A percentile compares a stretch with the other conserved stretches of the same genome.
These are phyloP conservation scores for Verasper variegatus DNA, from an alignment of 2,113 vertebrate species.

Conservation along the genomic window DNA sequence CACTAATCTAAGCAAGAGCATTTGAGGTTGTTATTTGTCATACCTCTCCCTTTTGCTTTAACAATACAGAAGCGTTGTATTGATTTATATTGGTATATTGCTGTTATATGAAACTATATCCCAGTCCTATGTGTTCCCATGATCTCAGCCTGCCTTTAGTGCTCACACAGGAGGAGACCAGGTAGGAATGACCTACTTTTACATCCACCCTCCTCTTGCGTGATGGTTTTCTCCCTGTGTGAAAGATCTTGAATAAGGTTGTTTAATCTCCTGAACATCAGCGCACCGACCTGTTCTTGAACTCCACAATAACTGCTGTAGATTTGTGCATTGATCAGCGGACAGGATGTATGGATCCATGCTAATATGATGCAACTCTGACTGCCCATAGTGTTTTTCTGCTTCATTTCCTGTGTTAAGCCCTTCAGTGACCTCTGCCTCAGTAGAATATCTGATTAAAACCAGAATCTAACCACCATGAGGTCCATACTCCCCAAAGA, in stretches of 20 bases:
- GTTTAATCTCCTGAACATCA: background rate
- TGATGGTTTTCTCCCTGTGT: background rate
- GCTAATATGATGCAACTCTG: background rate
- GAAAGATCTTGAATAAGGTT: background rate
- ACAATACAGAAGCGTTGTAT: background rate
- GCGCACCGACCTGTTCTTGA: background rate
- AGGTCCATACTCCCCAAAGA: background rate
- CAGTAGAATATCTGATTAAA: background rate
- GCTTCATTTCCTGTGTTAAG: background rate
- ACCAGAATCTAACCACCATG: background rate
- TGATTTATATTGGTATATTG: no score
- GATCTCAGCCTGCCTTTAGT: background rate
- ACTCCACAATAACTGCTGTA: background rate
- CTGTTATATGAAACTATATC: background rate
- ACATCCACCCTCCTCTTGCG: background rate
- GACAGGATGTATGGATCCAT: conserved; percentile 3
- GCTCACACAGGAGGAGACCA: background rate
- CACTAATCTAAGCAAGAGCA: no score
- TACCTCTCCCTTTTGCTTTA: background rate
- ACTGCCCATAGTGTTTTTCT: background rate
- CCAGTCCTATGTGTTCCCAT: background rate
- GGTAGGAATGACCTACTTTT: background rate
- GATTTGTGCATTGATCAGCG: background rate
- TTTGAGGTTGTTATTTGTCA: background rate
- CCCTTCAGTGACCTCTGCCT: background rate